phyloP scores from a whole-genome alignment of 2,113 vertebrate genomes.

The Amphiprion percula region DNA sequence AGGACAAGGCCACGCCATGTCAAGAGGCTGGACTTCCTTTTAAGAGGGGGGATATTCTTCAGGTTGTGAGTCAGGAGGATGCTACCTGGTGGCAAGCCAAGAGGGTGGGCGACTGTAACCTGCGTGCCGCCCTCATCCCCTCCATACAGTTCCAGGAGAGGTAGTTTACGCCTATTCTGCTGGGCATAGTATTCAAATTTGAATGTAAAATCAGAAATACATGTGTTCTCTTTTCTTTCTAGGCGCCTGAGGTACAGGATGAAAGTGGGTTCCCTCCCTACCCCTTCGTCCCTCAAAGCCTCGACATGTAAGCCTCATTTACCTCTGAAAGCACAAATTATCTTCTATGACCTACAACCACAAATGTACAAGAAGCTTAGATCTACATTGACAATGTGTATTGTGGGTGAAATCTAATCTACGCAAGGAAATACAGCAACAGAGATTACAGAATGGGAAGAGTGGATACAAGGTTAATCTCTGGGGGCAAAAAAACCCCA shows the following conservation, averaged over 20 bases:
- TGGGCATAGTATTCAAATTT: background rate
- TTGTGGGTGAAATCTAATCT: slow-evolving; percentile 32
- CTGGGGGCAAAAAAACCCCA: background rate
- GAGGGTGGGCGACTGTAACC: slow-evolving; percentile 91
- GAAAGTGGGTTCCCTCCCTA: slow-evolving; percentile 85
- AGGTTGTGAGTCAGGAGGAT: slow-evolving; percentile 95
- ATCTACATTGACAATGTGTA: background rate
- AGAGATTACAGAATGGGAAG: slow-evolving; percentile 51
- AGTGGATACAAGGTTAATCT: slow-evolving; percentile 52
- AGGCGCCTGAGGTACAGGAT: slow-evolving; percentile 91
- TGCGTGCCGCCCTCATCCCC: slow-evolving; percentile 93
- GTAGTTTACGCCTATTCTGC: slow-evolving; percentile 70
- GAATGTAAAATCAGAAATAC: background rate
- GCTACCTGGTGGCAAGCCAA: slow-evolving; percentile 98
- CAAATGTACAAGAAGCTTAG: slow-evolving; percentile 25
- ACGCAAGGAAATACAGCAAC: slow-evolving; percentile 23
- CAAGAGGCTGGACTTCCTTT: slow-evolving; percentile 96
- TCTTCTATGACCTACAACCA: background rate
- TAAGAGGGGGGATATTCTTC: slow-evolving; percentile 89
- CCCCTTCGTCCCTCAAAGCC: slow-evolving; percentile 82
- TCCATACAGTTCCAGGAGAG: slow-evolving; percentile 96
- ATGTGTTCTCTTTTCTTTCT: background rate
- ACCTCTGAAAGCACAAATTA: background rate
- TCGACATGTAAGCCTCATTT: slow-evolving; percentile 86
- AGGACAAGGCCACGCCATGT: slow-evolving; percentile 95